Evolutionary conservation across 2,113 vertebrate species (phyloP).

Genomic region (Oreochromis spilurus): DNA sequence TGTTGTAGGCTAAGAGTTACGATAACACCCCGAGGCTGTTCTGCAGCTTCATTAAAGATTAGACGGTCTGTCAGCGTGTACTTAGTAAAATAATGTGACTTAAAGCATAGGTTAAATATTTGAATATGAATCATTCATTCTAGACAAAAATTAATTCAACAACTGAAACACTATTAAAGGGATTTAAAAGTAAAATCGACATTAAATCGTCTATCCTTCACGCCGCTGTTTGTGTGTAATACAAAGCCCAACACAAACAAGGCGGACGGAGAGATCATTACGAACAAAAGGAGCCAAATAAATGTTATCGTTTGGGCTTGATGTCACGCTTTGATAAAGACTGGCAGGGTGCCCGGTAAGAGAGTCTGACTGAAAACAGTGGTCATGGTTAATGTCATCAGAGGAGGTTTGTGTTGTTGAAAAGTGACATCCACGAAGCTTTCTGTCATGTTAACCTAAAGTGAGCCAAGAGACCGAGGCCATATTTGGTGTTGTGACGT

Average conservation of each 20-base stretch:
- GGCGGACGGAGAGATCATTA: neutral
- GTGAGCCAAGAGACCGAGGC: rapidly evolving
- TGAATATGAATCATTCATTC: neutral
- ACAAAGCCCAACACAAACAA: neutral
- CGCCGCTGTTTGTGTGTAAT: neutral
- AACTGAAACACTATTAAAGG: neutral
- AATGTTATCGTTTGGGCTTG: too few relatives aligned
- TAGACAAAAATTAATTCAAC: neutral
- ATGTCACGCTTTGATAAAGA: too few relatives aligned
- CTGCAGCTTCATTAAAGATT: neutral
- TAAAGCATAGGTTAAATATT: neutral
- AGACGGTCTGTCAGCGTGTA: neutral
- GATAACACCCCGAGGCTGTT: neutral
- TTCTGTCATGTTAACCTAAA: neutral
- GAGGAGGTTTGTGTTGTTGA: neutral
- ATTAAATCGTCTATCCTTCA: neutral
- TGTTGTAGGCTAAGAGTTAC: neutral
- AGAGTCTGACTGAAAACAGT: too few relatives aligned
- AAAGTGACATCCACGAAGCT: neutral
- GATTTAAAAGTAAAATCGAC: neutral
- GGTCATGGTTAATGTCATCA: neutral
- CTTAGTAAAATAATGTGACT: neutral
- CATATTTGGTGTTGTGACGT: neutral
- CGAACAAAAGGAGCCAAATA: neutral
- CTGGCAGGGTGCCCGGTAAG: too few relatives aligned